These are phyloP conservation scores for Abrostola triplasia DNA, from an alignment of 2,888 invertebrate genomes.

Conservation along the genomic window DNA sequence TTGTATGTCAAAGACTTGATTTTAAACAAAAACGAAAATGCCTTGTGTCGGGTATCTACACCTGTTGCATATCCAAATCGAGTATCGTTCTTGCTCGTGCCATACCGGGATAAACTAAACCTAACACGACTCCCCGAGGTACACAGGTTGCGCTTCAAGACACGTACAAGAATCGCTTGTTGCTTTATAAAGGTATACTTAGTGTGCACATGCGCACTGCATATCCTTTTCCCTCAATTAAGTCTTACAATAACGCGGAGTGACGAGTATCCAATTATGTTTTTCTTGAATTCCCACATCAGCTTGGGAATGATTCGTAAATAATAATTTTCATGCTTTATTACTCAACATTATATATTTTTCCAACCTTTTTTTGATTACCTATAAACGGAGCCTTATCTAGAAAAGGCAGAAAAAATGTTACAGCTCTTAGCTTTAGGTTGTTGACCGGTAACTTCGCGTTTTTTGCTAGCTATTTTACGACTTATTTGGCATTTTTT, in stretches of 20 bases:
- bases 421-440: conserved; percentile 38
- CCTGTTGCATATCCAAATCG: conserved; percentile 41
- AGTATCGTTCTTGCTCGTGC: conserved; percentile 39
- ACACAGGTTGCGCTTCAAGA: conserved; percentile 35
- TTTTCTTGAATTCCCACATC: conserved; percentile 47
- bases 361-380: conserved; percentile 7
- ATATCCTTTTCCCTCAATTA: conserved; percentile 49
- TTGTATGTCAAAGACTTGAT: not conserved
- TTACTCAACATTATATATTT: conserved; percentile 28
- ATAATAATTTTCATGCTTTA: conserved; percentile 36
- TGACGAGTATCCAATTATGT: conserved; percentile 36
- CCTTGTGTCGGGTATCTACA: conserved; percentile 37
- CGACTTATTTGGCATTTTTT: conserved; percentile 50
- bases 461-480: conserved; percentile 45
- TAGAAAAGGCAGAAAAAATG: conserved; percentile 32
- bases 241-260: conserved; percentile 36
- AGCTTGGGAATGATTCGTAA: conserved; percentile 35
- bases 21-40: conserved; percentile 28
- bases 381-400: conserved; percentile 14
- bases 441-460: conserved; percentile 48
- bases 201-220: conserved; percentile 31
- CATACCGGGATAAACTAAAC: conserved; percentile 38
- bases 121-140: conserved; percentile 35
- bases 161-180: conserved; percentile 32
- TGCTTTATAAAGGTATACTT: conserved; percentile 24